Conservation (phyloP, 1,140 invertebrate species). For the Trachymyrmex cornetzi region DNA sequence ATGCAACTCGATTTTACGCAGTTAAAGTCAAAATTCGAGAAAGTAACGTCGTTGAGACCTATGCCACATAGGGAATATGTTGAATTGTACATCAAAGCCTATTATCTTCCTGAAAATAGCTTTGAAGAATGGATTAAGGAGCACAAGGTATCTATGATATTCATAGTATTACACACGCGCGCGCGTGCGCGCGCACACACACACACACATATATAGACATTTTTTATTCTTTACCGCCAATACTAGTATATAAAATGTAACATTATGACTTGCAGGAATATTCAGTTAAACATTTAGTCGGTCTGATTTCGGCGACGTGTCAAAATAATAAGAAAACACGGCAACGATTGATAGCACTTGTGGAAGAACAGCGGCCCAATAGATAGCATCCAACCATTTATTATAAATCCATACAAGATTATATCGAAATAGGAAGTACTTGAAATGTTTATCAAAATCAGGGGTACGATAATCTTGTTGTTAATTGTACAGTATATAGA, state of each 20-base stretch:
- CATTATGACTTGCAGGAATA: slow-evolving; percentile 91
- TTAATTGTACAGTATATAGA: slow-evolving; percentile 47
- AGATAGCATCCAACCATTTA: slow-evolving; percentile 75
- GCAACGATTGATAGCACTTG: slow-evolving; percentile 91
- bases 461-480: slow-evolving; percentile 27
- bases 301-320: slow-evolving; percentile 94
- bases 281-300: slow-evolving; percentile 94
- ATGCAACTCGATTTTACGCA: slow-evolving; percentile 99
- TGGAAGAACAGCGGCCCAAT: slow-evolving; percentile 88
- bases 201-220: slow-evolving; percentile 17
- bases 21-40: slow-evolving; percentile 96
- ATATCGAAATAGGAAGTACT: slow-evolving; percentile 69
- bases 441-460: slow-evolving; percentile 24
- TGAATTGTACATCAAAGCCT: slow-evolving; percentile 98
- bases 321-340: slow-evolving; percentile 95
- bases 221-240: neutral
- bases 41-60: slow-evolving; percentile 93
- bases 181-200: too few species aligned
- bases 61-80: slow-evolving; percentile 96
- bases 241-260: neutral
- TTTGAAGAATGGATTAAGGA: slow-evolving; percentile 96
- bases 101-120: slow-evolving; percentile 95
- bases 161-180: neutral
- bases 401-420: slow-evolving; percentile 65
- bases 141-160: slow-evolving; percentile 89